Conservation (phyloP, 2,797 vertebrate species). For the Nasua narica region DNA sequence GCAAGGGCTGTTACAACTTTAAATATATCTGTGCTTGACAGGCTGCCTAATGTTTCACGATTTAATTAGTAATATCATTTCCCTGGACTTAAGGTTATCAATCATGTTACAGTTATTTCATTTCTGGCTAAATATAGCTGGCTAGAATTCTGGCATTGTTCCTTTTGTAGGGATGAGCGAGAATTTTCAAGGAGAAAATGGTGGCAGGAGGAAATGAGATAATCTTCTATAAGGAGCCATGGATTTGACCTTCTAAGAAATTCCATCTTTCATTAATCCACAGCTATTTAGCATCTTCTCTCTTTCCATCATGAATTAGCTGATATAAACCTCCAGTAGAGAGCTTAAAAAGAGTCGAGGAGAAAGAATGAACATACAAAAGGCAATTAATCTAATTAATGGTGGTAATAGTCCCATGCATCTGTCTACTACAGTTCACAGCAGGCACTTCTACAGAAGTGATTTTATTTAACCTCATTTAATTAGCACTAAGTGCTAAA, state of each 20-base stretch:
- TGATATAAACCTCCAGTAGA: conserved; percentile 3
- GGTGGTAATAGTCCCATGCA: conserved; percentile 36
- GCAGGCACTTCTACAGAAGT: conserved; percentile 57
- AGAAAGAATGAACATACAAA: conserved; percentile 55
- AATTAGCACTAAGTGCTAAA: conserved; percentile 66
- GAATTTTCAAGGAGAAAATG: conserved; percentile 65
- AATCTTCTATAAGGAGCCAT: neutral
- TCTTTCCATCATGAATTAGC: neutral
- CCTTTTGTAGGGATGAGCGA: conserved; percentile 21
- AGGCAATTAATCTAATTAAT: conserved; percentile 75
- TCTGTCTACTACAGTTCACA: conserved; percentile 60
- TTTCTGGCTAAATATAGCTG: conserved; percentile 62
- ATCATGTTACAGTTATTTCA: conserved; percentile 64
- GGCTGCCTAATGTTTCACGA: conserved; percentile 58
- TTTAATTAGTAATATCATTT: conserved; percentile 78
- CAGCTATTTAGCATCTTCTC: conserved; percentile 1
- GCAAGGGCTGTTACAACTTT: conserved; percentile 22
- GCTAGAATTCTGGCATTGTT: neutral
- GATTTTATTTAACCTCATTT: conserved; percentile 72
- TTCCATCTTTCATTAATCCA: conserved; percentile 29
- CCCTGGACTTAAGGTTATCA: conserved; percentile 59
- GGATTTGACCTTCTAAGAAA: neutral
- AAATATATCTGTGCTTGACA: conserved; percentile 73
- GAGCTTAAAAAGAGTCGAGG: conserved; percentile 39
- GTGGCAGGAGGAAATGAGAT: conserved; percentile 33